Evolutionary conservation across 2,888 invertebrate species (phyloP).

Genomic region (Parnassius glacialis): DNA sequence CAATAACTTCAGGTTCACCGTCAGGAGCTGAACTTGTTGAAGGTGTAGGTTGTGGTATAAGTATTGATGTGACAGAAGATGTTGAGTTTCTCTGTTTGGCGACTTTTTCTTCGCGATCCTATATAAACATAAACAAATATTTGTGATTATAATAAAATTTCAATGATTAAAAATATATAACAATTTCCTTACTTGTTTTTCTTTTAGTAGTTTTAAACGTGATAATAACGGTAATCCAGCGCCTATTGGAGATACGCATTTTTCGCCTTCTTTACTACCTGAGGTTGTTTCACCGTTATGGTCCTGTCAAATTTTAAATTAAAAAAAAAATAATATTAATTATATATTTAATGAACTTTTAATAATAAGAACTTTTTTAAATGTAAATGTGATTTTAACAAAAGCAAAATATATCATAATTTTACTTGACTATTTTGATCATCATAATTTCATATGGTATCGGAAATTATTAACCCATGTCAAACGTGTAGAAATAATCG

Average conservation of each 20-base stretch:
- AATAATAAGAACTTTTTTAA: background rate
- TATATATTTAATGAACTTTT: no score
- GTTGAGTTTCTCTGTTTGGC: slow-evolving; percentile 68
- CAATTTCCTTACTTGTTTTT: slow-evolving; percentile 84
- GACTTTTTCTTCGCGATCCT: slow-evolving; percentile 78
- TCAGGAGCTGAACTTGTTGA: slow-evolving; percentile 82
- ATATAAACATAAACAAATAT: slow-evolving; percentile 24
- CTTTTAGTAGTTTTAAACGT: slow-evolving; percentile 89
- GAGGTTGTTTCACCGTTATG: slow-evolving; percentile 64
- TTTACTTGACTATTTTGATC: no score
- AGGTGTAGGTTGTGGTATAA: slow-evolving; percentile 80
- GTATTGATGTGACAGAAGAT: slow-evolving; percentile 61
- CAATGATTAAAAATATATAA: background rate
- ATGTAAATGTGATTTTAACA: background rate
- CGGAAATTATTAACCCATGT: no score
- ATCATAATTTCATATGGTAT: no score
- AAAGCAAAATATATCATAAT: no score
- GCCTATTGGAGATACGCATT: slow-evolving; percentile 86
- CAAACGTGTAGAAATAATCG: no score
- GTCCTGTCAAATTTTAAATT: slow-evolving; percentile 52
- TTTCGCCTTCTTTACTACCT: slow-evolving; percentile 78
- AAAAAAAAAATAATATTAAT: background rate
- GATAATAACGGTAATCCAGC: slow-evolving; percentile 91
- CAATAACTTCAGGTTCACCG: slow-evolving; percentile 83
- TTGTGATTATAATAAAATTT: no score